Evolutionary conservation across 1,140 invertebrate species (phyloP).

Genomic region (Pinna nobilis): DNA sequence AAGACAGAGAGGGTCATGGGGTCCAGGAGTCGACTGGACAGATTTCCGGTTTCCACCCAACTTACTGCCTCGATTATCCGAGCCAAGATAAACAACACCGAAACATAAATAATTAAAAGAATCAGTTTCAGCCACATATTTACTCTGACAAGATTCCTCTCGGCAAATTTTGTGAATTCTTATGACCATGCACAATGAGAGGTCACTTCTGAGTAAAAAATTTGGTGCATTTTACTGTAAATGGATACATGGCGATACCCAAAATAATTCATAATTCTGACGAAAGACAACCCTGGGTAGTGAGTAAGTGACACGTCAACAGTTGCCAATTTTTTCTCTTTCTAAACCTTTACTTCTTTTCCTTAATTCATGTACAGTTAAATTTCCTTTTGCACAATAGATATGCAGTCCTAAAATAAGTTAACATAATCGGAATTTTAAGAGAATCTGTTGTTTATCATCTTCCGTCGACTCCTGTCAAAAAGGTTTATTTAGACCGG

Average conservation of each 20-base stretch:
- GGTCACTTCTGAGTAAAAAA: too few relatives aligned
- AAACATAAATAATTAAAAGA: conserved; percentile 71
- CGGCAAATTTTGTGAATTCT: too few relatives aligned
- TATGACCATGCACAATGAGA: too few relatives aligned
- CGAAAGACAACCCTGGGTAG: background rate
- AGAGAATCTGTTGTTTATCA: background rate
- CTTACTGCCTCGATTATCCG: conserved; percentile 72
- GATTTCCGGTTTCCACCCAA: conserved; percentile 71
- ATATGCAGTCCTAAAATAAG: too few relatives aligned
- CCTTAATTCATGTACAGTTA: background rate
- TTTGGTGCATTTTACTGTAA: too few relatives aligned
- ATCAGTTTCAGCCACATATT: conserved; percentile 74
- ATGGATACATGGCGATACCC: too few relatives aligned
- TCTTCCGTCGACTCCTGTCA: too few relatives aligned
- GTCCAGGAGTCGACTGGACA: conserved; percentile 72
- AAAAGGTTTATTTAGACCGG: conserved; percentile 9
- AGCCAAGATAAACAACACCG: conserved; percentile 72
- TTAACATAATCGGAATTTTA: background rate
- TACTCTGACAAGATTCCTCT: too few relatives aligned
- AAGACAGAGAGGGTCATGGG: conserved; percentile 76
- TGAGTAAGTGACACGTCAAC: conserved; percentile 2
- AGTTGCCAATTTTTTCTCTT: background rate
- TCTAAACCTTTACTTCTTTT: background rate
- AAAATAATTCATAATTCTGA: background rate
- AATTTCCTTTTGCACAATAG: too few relatives aligned